A percentile compares a stretch with the other conserved stretches of the same genome.
These are phyloP conservation scores for Merluccius polli DNA, from an alignment of 2,797 vertebrate genomes.

Conservation along the genomic window DNA sequence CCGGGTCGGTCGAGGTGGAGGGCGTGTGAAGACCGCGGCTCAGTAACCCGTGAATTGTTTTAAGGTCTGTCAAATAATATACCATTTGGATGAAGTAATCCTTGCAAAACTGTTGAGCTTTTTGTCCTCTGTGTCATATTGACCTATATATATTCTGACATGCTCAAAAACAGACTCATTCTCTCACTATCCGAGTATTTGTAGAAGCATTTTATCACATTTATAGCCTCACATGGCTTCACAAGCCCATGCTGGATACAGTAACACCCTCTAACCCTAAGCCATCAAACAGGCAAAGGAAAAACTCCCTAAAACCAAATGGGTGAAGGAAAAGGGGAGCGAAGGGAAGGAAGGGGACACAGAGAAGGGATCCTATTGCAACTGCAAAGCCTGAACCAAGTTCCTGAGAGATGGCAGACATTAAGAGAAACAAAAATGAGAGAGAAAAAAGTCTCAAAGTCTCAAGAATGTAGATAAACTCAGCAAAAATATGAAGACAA, in stretches of 20 bases:
- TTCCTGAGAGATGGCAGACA: not conserved
- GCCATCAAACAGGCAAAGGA: not conserved
- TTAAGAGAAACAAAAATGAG: not conserved
- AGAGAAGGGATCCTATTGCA: not conserved
- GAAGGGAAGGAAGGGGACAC: not conserved
- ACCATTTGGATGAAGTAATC: not conserved
- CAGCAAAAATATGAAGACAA: not conserved
- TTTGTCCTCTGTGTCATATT: not conserved
- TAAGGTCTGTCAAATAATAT: not conserved
- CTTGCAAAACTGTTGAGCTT: not conserved
- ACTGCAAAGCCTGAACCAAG: not conserved
- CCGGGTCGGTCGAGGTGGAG: constrained; percentile 1
- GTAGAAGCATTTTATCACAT: not conserved
- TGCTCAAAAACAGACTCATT: not conserved
- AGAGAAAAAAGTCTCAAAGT: not conserved
- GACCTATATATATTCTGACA: not conserved
- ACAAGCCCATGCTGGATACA: not conserved
- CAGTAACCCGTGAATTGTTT: not conserved
- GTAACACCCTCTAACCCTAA: not conserved
- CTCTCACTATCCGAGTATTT: not conserved
- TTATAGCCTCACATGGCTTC: not conserved
- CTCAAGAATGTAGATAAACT: not conserved
- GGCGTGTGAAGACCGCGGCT: not conserved
- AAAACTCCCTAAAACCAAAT: not conserved
- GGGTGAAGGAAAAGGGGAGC: not conserved